Evolutionary conservation across 1,140 invertebrate genomes (phyloP), one percentile per base, ranked within the genome.

Genomic region (Drosophila kanapiae): DNA sequence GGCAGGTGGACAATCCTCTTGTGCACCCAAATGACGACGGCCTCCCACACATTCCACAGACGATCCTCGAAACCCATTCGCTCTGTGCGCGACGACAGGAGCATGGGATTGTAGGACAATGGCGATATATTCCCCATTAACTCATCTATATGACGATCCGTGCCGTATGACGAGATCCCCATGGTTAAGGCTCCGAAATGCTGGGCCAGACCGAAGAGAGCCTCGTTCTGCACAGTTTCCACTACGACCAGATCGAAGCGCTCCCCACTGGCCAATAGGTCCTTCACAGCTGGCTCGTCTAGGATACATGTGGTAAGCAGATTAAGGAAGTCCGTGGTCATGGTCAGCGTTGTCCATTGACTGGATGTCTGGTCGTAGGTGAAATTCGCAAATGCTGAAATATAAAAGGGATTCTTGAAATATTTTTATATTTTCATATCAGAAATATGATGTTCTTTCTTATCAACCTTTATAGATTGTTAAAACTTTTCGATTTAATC

Each of bases 51-150:
- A 75, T 95, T 94, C 33, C 75, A 45, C 9, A 93, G 3, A 18
- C 94, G 82, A 53, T 94, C 74, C 4, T n/a, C 67, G 27, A 94
- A 93, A 10, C 56, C 83, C 94, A 95, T 94, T 4, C 82, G 59
- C 11, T 91, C 92, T 0, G 92, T 76, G 59, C 85, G 91, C 0
- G 71, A 47, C 0, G 91, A 80, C 3, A 93, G 78, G 0, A 92
- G 42, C 68, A 92, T 64, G 4, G 93, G 93, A 29, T 93, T 84
- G 53, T 91, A 94, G 0, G 93, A 84, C 4, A 87, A 45, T 6
- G 91, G 91, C 3, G 91, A 78, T 29, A 87, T 59, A 35, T 91
- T 91, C 0, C 91, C 91, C 72, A 91, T 78, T 0, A 93, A 56
- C 27, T 92, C 75, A 51, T 91, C 86, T 13, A 90, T 91, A 42